phyloP scores from a whole-genome alignment of 64 coral and sea anemone species.

The Montipora capricornis region DNA sequence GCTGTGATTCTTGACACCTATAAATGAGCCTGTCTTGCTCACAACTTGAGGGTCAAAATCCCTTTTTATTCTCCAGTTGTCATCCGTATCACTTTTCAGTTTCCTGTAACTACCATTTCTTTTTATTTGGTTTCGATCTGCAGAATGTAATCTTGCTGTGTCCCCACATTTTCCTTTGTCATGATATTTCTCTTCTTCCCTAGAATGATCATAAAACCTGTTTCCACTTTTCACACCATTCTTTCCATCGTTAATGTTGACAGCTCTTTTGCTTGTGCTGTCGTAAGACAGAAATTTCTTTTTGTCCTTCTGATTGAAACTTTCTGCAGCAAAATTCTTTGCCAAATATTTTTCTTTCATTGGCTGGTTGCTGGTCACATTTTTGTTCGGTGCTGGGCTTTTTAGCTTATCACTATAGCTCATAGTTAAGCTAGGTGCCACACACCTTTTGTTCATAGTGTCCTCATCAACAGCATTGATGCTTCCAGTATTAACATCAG shows the following conservation, averaged over 20 bases:
- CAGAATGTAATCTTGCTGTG: not conserved
- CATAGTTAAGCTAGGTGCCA: not conserved
- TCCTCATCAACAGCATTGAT: not conserved
- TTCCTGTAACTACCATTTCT: slow-evolving; percentile 16
- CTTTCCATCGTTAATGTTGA: not conserved
- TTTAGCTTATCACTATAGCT: slow-evolving; percentile 46
- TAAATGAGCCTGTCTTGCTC: not conserved
- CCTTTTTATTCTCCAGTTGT: slow-evolving; percentile 43
- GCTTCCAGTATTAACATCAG: not conserved
- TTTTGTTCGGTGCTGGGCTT: not conserved
- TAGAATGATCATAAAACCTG: not conserved
- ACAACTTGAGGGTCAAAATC: not conserved
- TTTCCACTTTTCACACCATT: not conserved
- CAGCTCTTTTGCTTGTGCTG: not conserved
- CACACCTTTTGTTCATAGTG: not conserved
- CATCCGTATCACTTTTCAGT: not conserved
- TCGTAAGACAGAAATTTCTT: not conserved
- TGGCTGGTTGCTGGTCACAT: not conserved
- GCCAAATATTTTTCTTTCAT: not conserved
- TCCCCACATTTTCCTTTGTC: not conserved
- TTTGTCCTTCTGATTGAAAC: not conserved
- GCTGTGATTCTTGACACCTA: not conserved
- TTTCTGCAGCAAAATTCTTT: not conserved
- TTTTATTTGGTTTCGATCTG: not conserved
- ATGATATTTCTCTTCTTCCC: not conserved